Base-by-base conservation (phyloP, 2,113 vertebrate species). In the Tamias sibiricus region DNA sequence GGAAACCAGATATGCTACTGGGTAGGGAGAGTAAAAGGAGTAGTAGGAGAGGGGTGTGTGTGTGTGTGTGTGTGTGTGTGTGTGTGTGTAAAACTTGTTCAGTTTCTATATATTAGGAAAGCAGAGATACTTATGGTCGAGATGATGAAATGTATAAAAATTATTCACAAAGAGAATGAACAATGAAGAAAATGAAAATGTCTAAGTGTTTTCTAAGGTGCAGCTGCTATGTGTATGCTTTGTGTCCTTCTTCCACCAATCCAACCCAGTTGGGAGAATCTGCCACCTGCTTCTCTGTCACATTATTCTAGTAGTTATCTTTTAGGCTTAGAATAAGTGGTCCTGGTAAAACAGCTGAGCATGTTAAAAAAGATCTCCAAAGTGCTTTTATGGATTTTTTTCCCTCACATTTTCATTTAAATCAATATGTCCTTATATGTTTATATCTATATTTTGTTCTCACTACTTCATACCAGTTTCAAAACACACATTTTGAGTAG, bases 371-470 rank as follows among this genome's bases (percentile, higher is more conserved):
- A 91, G 93, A 79, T 7, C 26, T 77, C 72, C 74, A n/a, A 90
- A 74, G 80, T 57, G 35, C 64, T 79, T 87, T 88, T 82, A 1
- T 42, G 6, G 30, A 42, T 54, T 47, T 59, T 54, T 40, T 49
- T 49, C n/a, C n/a, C n/a, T 72, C 40, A 72, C 57, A 47, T 72
- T 95, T 96, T 88, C 9, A 81, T 94, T 83, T 96, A 69, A 75
- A 40, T 76, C 52, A 79, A 37, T 54, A 22, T 83, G 4, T 90
- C 80, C 54, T 76, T 64, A 57, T 66, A 40, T 62, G 49, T 71
- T 85, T 89, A 40, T 40, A 26, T 94, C 20, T 86, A 4, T 68
- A 71, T 91, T 95, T 87, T 82, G 8, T 94, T 44, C 89, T 71
- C 4, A 35, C 19, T 2, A 71, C 49, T 81, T 92, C 64, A 22